phyloP scores from a whole-genome alignment of 2,797 vertebrate species.

The Myotis daubentonii region DNA sequence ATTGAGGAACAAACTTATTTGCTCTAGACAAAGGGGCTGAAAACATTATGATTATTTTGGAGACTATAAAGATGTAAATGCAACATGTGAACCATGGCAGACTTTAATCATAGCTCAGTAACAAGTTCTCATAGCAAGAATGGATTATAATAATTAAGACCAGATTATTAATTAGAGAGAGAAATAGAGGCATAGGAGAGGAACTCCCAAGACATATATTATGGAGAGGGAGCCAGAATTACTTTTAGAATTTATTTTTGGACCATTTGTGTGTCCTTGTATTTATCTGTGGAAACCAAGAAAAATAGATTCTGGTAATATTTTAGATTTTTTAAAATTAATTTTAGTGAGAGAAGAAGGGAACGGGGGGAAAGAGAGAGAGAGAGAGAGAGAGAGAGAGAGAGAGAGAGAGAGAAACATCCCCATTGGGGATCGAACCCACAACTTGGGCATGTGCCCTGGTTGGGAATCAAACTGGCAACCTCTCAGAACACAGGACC shows the following conservation, averaged over 20 bases:
- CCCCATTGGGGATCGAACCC: too few species aligned
- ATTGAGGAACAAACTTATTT: not conserved
- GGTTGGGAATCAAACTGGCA: too few species aligned
- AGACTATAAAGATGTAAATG: not conserved
- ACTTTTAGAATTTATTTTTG: slow-evolving; percentile 16
- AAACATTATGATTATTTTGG: not conserved
- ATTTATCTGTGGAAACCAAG: not conserved
- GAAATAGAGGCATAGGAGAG: not conserved
- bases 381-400: too few species aligned
- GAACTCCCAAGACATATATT: not conserved
- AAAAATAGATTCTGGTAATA: not conserved
- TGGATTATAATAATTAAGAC: not conserved
- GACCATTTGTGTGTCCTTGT: not conserved
- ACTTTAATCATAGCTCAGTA: not conserved
- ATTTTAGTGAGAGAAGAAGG: too few species aligned
- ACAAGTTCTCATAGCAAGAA: not conserved
- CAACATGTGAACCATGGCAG: not conserved
- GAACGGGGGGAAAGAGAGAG: too few species aligned
- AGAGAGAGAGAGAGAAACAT: too few species aligned
- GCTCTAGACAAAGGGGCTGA: not conserved
- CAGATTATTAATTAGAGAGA: not conserved
- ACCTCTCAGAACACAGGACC: too few species aligned
- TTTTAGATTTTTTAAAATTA: too few species aligned
- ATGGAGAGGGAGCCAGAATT: not conserved
- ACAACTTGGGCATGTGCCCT: too few species aligned